A percentile compares a stretch with the other conserved stretches of the same genome.
Evolutionary conservation across 2,797 vertebrate species (phyloP).

Genomic region (Poeciliopsis paucimaculata): DNA sequence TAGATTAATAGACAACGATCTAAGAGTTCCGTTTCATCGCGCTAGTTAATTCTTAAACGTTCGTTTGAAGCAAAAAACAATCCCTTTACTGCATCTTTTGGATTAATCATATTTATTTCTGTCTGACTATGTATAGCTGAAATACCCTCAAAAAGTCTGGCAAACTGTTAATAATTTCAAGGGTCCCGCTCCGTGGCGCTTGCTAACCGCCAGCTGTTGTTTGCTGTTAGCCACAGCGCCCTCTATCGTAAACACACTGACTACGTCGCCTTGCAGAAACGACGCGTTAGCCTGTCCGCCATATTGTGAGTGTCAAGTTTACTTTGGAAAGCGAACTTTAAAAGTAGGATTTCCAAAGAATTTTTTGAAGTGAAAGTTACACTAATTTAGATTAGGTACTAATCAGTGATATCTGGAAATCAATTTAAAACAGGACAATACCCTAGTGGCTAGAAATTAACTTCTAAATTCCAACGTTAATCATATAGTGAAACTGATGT

Average conservation of each 20-base stretch:
- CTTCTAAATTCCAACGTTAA: not conserved
- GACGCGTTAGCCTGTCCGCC: not conserved
- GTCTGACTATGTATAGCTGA: not conserved
- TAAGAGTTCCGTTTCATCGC: slow-evolving; percentile 16
- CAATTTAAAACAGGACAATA: not conserved
- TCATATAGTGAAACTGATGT: not conserved
- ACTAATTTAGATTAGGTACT: not conserved
- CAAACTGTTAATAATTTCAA: slow-evolving; percentile 58
- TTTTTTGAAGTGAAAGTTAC: not conserved
- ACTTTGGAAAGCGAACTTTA: not conserved
- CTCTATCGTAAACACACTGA: slow-evolving; percentile 6
- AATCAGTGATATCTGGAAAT: not conserved
- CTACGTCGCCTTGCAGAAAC: not conserved
- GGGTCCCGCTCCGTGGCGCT: slow-evolving; percentile 63
- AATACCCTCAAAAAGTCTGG: rapidly evolving
- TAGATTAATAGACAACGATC: slow-evolving; percentile 4
- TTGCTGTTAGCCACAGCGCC: slow-evolving; percentile 27
- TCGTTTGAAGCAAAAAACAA: slow-evolving; percentile 1
- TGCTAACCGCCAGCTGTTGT: slow-evolving; percentile 46
- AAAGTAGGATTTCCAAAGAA: not conserved
- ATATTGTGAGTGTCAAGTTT: not conserved
- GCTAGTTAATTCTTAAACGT: slow-evolving; percentile 5
- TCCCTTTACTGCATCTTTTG: not conserved
- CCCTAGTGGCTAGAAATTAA: not conserved
- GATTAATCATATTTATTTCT: not conserved